These are phyloP conservation scores for Drosophila nannoptera DNA, from an alignment of 1,140 invertebrate genomes.

Conservation along the genomic window DNA sequence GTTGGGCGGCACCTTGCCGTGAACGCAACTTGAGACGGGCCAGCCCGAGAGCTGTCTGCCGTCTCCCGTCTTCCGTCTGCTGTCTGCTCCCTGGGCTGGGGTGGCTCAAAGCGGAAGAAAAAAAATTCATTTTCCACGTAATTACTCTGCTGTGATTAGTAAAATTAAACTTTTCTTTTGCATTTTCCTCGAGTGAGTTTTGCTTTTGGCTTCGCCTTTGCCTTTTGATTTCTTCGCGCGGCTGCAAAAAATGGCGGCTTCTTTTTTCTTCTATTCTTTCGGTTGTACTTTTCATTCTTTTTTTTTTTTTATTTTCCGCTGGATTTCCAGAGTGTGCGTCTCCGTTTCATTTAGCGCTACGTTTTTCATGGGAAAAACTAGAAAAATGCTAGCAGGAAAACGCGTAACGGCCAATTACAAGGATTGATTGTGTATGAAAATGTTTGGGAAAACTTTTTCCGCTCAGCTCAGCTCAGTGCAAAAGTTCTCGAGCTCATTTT, in stretches of 20 bases:
- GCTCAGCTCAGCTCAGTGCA: conserved; percentile 30
- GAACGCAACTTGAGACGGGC: conserved; percentile 16
- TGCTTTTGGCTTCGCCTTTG: conserved; percentile 46
- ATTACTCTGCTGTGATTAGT: conserved; percentile 79
- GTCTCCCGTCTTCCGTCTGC: too few species aligned
- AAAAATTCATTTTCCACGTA: conserved; percentile 79
- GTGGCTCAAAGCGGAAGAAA: conserved; percentile 26
- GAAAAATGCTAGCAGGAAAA: conserved; percentile 57
- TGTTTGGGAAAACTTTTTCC: conserved; percentile 56
- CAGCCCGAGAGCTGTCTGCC: conserved; percentile 20
- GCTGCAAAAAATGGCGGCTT: conserved; percentile 63
- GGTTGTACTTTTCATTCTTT: background rate
- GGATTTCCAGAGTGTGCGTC: conserved; percentile 13
- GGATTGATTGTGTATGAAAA: conserved; percentile 79
- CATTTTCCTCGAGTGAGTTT: conserved; percentile 66
- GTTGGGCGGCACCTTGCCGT: conserved; percentile 52
- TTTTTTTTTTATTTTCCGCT: conserved; percentile 1
- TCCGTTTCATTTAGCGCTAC: conserved; percentile 78
- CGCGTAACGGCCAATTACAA: conserved; percentile 79
- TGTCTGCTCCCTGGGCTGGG: conserved; percentile 10
- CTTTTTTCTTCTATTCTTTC: conserved; percentile 21
- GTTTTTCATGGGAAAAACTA: conserved; percentile 78
- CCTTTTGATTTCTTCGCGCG: conserved; percentile 64
- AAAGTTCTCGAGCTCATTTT: conserved; percentile 39
- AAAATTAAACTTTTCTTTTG: conserved; percentile 79